These are phyloP conservation scores for Sminthurinus signatus DNA, from an alignment of 1,140 invertebrate genomes.

Conservation along the genomic window DNA sequence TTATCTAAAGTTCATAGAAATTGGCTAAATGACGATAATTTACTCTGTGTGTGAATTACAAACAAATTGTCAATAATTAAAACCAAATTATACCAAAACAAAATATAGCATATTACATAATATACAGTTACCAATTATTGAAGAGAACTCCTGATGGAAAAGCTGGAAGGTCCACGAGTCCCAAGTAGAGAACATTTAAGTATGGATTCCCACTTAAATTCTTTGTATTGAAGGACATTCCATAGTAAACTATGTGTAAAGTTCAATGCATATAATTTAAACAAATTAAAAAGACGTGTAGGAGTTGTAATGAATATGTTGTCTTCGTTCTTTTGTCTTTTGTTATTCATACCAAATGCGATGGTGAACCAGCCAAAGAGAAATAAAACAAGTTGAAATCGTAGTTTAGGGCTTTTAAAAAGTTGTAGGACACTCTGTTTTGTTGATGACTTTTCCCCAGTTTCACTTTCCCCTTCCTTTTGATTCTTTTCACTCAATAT, in stretches of 20 bases:
- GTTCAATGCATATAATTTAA: too few species aligned
- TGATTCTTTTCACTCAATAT: not conserved
- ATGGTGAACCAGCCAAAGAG: conserved; percentile 19
- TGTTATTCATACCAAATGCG: too few species aligned
- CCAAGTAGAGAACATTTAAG: conserved; percentile 28
- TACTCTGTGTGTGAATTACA: too few species aligned
- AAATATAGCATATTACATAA: too few species aligned
- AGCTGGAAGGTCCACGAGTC: conserved; percentile 27
- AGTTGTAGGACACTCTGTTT: not conserved
- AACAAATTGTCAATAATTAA: too few species aligned
- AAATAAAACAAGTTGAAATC: conserved; percentile 5
- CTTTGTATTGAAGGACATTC: conserved; percentile 25
- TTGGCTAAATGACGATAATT: too few species aligned
- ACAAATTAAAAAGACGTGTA: too few species aligned
- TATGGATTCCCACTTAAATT: conserved; percentile 31
- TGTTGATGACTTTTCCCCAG: too few species aligned
- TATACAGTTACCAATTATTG: conserved; percentile 29
- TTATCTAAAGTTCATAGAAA: too few species aligned
- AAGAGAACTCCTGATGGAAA: conserved; percentile 29
- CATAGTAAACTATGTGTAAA: conserved; percentile 35
- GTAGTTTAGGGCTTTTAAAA: not conserved
- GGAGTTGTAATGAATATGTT: too few species aligned
- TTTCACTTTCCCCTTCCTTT: not conserved
- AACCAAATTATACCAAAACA: too few species aligned
- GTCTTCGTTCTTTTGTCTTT: too few species aligned